Percentiles rank a stretch among this genome's conserved stretches.
phyloP scores from a whole-genome alignment of 2,888 invertebrate species.

The Habrosyne pyritoides region DNA sequence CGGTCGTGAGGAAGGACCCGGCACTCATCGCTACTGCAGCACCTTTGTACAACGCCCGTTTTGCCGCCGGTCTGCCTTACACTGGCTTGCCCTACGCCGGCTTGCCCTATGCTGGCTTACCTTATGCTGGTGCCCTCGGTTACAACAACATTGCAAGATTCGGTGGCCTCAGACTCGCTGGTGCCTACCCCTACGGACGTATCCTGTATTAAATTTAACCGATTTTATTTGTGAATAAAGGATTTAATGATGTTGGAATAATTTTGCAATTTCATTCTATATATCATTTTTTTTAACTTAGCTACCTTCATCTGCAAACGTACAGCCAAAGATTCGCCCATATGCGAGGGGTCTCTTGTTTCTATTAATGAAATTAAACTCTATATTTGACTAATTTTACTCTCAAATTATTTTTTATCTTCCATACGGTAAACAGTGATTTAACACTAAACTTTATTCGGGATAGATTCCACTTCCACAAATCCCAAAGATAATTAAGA shows the following conservation, averaged over 20 bases:
- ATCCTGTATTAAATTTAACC: constrained; percentile 28
- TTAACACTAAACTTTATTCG: neutral
- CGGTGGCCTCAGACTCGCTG: constrained; percentile 33
- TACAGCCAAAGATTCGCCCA: neutral
- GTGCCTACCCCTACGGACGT: constrained; percentile 33
- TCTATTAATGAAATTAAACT: too few species aligned
- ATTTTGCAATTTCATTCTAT: neutral
- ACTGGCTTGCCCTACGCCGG: constrained; percentile 27
- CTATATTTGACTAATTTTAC: too few species aligned
- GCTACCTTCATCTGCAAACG: too few species aligned
- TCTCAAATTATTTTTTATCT: neutral
- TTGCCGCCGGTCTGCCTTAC: constrained; percentile 24
- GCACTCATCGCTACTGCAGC: constrained; percentile 47
- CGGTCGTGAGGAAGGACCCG: constrained; percentile 77
- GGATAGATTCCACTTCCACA: neutral
- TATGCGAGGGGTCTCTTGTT: too few species aligned
- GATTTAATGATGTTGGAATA: neutral
- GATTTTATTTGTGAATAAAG: constrained; percentile 22
- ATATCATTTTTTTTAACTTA: too few species aligned
- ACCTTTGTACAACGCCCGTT: constrained; percentile 24
- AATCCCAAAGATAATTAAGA: neutral
- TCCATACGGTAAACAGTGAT: neutral
- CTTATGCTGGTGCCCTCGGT: constrained; percentile 18
- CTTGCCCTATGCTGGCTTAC: constrained; percentile 15
- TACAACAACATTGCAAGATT: constrained; percentile 22